These are phyloP conservation scores for Drosophila conformis DNA, from an alignment of 2,888 invertebrate species.

Conservation along the genomic window DNA sequence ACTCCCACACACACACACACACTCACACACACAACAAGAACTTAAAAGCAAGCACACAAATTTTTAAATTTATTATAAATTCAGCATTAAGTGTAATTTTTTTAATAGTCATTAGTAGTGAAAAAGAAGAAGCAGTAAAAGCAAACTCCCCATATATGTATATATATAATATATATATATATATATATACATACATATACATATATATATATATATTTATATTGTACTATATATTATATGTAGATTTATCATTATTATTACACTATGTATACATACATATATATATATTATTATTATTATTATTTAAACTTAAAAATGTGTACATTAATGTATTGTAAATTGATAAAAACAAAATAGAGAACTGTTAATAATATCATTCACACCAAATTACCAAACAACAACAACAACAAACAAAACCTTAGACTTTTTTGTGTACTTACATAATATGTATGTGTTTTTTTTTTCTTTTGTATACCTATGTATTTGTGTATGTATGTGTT, in stretches of 20 bases:
- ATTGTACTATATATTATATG: conserved; percentile 47
- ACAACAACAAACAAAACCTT: conserved; percentile 23
- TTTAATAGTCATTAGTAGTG: conserved; percentile 59
- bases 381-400: conserved; percentile 60
- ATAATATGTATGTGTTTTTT: conserved; percentile 16
- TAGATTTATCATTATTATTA: conserved; percentile 63
- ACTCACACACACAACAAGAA: conserved; percentile 12
- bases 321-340: conserved; percentile 74
- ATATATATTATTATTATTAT: conserved; percentile 30
- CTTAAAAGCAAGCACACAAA: conserved; percentile 19
- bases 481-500: conserved; percentile 25
- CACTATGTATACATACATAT: conserved; percentile 26
- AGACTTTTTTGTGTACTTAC: conserved; percentile 54
- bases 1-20: conserved; percentile 20
- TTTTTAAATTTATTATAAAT: conserved; percentile 38
- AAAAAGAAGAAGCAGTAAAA: conserved; percentile 12
- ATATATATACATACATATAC: conserved; percentile 31
- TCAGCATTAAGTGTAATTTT: conserved; percentile 70
- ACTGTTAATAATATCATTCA: conserved; percentile 64
- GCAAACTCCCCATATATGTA: conserved; percentile 18
- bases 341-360: conserved; percentile 22
- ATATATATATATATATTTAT: conserved; percentile 41
- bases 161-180: conserved; percentile 39
- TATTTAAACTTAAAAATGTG: conserved; percentile 61
- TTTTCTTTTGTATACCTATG: conserved; percentile 23